A percentile compares a stretch with the other conserved stretches of the same genome.
These are phyloP conservation scores for Torymus aiolomorphi DNA, from an alignment of 2,888 invertebrate genomes.

Conservation along the genomic window DNA sequence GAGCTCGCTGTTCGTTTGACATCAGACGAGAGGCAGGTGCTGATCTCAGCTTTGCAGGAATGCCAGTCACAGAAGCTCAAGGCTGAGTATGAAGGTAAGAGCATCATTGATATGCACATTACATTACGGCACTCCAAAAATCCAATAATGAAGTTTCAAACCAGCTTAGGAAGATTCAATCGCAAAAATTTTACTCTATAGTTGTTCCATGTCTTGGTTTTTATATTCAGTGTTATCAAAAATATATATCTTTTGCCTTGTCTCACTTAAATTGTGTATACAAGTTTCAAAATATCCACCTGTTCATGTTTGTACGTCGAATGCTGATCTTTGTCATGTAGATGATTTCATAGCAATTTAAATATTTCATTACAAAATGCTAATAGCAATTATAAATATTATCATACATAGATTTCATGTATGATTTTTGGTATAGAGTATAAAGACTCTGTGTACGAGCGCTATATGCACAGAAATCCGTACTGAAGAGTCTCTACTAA, in stretches of 20 bases:
- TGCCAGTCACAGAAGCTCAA: conserved; percentile 85
- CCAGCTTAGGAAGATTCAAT: conserved; percentile 23
- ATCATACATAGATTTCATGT: conserved; percentile 56
- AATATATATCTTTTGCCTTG: conserved; percentile 36
- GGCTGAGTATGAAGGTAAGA: conserved; percentile 86
- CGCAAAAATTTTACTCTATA: conserved; percentile 38
- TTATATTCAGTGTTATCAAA: conserved; percentile 29
- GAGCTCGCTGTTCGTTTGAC: conserved; percentile 85
- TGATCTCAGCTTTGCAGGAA: conserved; percentile 84
- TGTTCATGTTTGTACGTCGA: conserved; percentile 44
- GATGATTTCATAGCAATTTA: conserved; percentile 27
- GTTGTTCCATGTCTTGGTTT: conserved; percentile 36
- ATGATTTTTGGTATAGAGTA: conserved; percentile 60
- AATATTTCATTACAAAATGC: conserved; percentile 35
- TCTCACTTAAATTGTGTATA: conserved; percentile 29
- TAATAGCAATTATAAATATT: conserved; percentile 35
- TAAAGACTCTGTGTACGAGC: conserved; percentile 60
- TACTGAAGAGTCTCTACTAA: conserved; percentile 59
- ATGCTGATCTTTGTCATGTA: conserved; percentile 49
- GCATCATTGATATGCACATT: conserved; percentile 42
- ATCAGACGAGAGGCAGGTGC: conserved; percentile 83
- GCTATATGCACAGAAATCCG: conserved; percentile 56
- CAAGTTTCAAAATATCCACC: conserved; percentile 31
- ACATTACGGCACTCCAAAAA: conserved; percentile 31
- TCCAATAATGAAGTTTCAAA: conserved; percentile 31